A percentile compares a stretch with the other conserved stretches of the same genome.
Evolutionary conservation across 2,888 invertebrate species (phyloP).

Genomic region (Dynastes grantii): DNA sequence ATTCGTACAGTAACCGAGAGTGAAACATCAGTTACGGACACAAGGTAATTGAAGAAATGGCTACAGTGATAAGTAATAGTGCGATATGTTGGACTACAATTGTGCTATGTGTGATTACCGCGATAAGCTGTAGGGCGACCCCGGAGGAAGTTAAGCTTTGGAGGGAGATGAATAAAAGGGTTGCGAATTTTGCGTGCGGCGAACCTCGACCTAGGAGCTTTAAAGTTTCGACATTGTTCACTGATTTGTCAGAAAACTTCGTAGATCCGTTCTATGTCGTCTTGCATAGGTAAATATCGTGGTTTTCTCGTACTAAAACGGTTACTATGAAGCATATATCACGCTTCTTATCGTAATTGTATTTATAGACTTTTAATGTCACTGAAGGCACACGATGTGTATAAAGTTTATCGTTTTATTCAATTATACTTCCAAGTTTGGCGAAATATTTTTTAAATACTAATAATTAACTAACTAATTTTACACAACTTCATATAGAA

Average conservation of each 20-base stretch:
- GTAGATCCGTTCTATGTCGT: constrained; percentile 11
- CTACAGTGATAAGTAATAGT: not conserved
- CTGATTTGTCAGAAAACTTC: not conserved
- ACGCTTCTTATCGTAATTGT: not conserved
- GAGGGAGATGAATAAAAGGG: constrained; percentile 1
- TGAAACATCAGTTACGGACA: too few relatives aligned
- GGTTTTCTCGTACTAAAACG: not conserved
- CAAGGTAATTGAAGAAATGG: not conserved
- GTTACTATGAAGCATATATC: not conserved
- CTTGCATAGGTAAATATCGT: constrained; percentile 12
- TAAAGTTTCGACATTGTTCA: constrained; percentile 3
- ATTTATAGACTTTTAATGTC: not conserved
- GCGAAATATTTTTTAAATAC: too few relatives aligned
- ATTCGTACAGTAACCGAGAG: not conserved
- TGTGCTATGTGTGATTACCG: constrained; percentile 20
- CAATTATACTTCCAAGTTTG: too few relatives aligned
- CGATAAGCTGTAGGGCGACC: not conserved
- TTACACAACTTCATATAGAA: too few relatives aligned
- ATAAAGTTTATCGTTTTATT: too few relatives aligned
- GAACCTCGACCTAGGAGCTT: constrained; percentile 23
- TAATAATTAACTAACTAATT: too few relatives aligned
- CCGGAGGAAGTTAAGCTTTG: not conserved
- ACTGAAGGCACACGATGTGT: too few relatives aligned
- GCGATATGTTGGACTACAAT: not conserved
- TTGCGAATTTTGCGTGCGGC: constrained; percentile 1